A percentile compares a stretch with the other conserved stretches of the same genome.
phyloP scores from a whole-genome alignment of 92 coral and sea anemone genomes.

The Umimayanthus chanpuru region DNA sequence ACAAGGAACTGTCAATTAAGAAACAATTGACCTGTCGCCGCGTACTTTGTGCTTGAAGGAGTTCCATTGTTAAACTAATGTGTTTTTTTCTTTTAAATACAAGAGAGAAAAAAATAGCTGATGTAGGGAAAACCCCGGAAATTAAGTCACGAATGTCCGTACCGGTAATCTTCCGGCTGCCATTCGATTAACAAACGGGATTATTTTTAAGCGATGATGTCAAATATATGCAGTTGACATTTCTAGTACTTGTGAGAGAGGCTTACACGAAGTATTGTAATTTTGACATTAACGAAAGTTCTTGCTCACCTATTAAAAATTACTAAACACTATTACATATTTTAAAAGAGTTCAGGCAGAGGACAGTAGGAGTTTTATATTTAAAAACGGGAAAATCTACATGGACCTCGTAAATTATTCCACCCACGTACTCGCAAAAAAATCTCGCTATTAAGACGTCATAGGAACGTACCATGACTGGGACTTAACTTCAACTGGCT shows the following conservation, averaged over 20 bases:
- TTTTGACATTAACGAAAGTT: not conserved
- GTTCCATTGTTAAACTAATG: not conserved
- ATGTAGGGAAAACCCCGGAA: conserved; percentile 28
- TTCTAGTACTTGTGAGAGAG: not conserved
- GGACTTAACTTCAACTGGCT: not conserved
- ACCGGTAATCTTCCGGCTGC: conserved; percentile 29
- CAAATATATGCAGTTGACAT: not conserved
- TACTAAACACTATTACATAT: not conserved
- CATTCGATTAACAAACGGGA: not conserved
- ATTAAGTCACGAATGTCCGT: not conserved
- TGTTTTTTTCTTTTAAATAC: not conserved
- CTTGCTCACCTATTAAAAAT: not conserved
- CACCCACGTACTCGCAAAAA: not conserved
- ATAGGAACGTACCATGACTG: not conserved
- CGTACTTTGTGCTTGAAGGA: not conserved
- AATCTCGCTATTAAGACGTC: not conserved
- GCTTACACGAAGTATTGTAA: not conserved
- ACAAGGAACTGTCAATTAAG: not conserved
- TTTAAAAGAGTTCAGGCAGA: too few species aligned
- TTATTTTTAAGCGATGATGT: conserved; percentile 24
- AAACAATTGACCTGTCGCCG: not conserved
- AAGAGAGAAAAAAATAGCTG: conserved; percentile 1
- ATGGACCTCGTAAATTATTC: not conserved
- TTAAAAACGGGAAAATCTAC: too few species aligned
- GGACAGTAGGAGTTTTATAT: not conserved